Evolutionary conservation across 2,113 vertebrate genomes (phyloP).

Genomic region (Lepus americanus): DNA sequence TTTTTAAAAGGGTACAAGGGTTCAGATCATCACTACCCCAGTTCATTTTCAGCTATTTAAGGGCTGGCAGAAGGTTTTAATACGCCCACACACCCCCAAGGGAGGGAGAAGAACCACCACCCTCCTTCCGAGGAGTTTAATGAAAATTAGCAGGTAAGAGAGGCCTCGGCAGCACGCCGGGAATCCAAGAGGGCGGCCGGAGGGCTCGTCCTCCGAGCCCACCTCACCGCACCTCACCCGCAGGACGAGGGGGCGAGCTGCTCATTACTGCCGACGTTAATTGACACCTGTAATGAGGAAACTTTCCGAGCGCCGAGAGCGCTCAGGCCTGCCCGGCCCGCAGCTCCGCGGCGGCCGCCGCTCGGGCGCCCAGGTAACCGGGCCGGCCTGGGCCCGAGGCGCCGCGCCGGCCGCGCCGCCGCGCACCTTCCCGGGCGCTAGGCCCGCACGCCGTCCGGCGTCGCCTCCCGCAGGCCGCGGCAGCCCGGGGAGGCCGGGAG

Average conservation of each 20-base stretch:
- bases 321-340: background rate
- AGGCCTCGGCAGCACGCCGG: constrained; percentile 68
- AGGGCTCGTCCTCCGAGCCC: constrained; percentile 20
- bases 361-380: constrained; percentile 70
- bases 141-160: constrained; percentile 74
- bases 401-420: constrained; percentile 54
- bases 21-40: constrained; percentile 7
- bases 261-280: constrained; percentile 68
- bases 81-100: constrained; percentile 63
- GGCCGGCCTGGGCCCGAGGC: constrained; percentile 69
- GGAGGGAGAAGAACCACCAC: constrained; percentile 61
- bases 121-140: constrained; percentile 67
- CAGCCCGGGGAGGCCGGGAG: background rate
- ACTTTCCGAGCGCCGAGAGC: constrained; percentile 66
- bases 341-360: constrained; percentile 32
- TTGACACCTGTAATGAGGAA: constrained; percentile 85
- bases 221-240: constrained; percentile 51
- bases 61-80: constrained; percentile 45
- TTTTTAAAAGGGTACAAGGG: background rate
- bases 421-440: constrained; percentile 73
- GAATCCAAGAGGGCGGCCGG: constrained; percentile 57
- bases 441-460: constrained; percentile 74
- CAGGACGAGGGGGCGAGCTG: background rate
- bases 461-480: constrained; percentile 60
- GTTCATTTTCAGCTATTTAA: constrained; percentile 63